Conservation (phyloP, 2,797 vertebrate genomes). For the Echeneis naucrates region DNA sequence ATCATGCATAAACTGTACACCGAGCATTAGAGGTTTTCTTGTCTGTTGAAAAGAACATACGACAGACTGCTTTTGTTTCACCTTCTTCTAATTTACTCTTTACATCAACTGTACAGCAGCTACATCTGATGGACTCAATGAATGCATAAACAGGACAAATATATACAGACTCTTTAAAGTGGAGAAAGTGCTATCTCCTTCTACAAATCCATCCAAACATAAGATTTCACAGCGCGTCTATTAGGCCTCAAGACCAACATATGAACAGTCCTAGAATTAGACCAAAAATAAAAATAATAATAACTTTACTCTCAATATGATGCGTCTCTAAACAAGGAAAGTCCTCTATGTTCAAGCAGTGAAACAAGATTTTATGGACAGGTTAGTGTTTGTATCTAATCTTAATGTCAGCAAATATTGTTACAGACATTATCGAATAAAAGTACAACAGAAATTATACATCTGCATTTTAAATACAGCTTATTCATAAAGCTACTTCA, state of each 20-base stretch:
- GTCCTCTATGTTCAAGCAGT: slow-evolving; percentile 53
- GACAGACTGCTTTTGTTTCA: slow-evolving; percentile 39
- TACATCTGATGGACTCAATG: slow-evolving; percentile 53
- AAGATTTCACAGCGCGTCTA: slow-evolving; percentile 70
- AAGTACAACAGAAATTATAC: slow-evolving; percentile 40
- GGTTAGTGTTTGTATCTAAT: slow-evolving; percentile 64
- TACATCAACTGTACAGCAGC: slow-evolving; percentile 69
- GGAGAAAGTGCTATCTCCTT: slow-evolving; percentile 83
- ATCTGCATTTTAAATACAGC: slow-evolving; percentile 83
- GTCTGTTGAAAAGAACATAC: background rate
- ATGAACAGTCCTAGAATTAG: slow-evolving; percentile 44
- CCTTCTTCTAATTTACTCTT: slow-evolving; percentile 66
- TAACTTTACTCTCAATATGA: slow-evolving; percentile 42
- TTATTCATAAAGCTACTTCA: slow-evolving; percentile 86
- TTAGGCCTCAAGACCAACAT: slow-evolving; percentile 51
- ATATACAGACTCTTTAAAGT: slow-evolving; percentile 75
- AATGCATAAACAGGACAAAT: slow-evolving; percentile 56
- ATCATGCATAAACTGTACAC: too few relatives aligned
- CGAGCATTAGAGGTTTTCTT: too few relatives aligned
- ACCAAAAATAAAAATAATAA: slow-evolving; percentile 39
- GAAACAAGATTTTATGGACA: slow-evolving; percentile 39
- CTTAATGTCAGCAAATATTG: slow-evolving; percentile 45
- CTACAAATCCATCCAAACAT: slow-evolving; percentile 63
- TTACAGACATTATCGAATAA: slow-evolving; percentile 43
- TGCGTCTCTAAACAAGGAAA: slow-evolving; percentile 39